Conservation (phyloP, 2,888 invertebrate species). For the Drosophila kuntzei region DNA sequence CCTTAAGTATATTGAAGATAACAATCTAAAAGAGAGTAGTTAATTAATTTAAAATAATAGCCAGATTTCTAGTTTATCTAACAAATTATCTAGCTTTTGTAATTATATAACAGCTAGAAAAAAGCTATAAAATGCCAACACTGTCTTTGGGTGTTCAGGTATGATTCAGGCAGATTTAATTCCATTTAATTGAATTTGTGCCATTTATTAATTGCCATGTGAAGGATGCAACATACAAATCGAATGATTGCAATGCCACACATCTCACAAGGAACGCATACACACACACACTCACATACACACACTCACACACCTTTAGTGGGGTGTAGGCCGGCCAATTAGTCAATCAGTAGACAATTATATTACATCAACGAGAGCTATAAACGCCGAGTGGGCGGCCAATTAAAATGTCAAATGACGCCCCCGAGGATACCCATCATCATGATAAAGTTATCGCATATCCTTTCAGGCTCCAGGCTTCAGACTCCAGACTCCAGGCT, state of each 20-base stretch:
- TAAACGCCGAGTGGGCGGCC: slow-evolving; percentile 26
- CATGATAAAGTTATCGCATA: slow-evolving; percentile 7
- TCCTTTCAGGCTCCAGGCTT: slow-evolving; percentile 10
- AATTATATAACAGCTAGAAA: not conserved
- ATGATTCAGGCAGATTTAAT: slow-evolving; percentile 61
- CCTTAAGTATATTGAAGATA: too few species aligned
- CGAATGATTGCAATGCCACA: slow-evolving; percentile 43
- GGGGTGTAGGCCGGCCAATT: slow-evolving; percentile 56
- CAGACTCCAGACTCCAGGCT: not conserved
- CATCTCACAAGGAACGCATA: not conserved
- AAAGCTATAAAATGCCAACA: not conserved
- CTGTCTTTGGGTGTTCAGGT: slow-evolving; percentile 26
- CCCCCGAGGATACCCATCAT: slow-evolving; percentile 40
- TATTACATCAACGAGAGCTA: slow-evolving; percentile 42
- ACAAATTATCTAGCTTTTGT: not conserved
- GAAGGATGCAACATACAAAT: slow-evolving; percentile 53
- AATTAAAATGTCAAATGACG: slow-evolving; percentile 54
- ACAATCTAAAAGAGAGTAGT: too few species aligned
- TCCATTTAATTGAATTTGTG: slow-evolving; percentile 70
- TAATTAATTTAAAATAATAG: not conserved
- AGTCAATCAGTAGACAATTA: slow-evolving; percentile 68
- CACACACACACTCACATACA: not conserved
- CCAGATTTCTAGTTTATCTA: not conserved
- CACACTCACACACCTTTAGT: not conserved
- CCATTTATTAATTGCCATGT: slow-evolving; percentile 55